Evolutionary conservation across 2,113 vertebrate species (phyloP), one percentile per base, ranked within the genome.

Genomic region (Lanius ludovicianus): DNA sequence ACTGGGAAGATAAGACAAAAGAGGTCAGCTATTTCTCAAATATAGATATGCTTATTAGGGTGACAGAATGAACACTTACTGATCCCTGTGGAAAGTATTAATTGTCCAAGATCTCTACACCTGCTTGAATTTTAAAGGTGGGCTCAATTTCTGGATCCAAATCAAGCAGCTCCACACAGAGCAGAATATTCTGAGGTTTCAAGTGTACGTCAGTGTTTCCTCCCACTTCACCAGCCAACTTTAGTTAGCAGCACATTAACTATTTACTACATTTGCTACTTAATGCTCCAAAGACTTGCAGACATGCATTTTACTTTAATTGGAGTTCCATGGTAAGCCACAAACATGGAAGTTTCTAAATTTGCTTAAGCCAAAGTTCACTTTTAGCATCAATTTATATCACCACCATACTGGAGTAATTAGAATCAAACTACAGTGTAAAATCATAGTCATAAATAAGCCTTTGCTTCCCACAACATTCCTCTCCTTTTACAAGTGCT

Each of bases 1-100:
- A 96, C 99, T 99, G 95, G 8, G 73, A 83, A 93, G 3, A 65
- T 20, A 84, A 89, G 59, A 71, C 33, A 86, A n/a, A 59, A 85
- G 10, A 64, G 10, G 20, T 91, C 65, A 96, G 83, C 13, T 75
- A 1, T 25, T 87, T 67, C 21, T 74, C 41, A 82, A 39, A 62
- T 1, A 44, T 3, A 53, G 42, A 6, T 23, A 46, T 2, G 0
- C 30, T 91, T 55, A 55, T 6, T 37, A 62, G 24, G 28, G 31
- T 39, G 44, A 69, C 35, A 80, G 39, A 60, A 35, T 11, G 25
- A 59, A 55, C 11, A 4, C 10, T 37, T 74, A 47, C 0, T 77
- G 50, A 22, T 44, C n/a, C 42, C 35, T 9, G 35, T 9, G 49
- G 50, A 33, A 88, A 86, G 10, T 18, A 27, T 15, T 23, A 9